Evolutionary conservation across 37 sponge, comb jelly and placozoan genomes (phyloP).

Genomic region (Agelas oroides): DNA sequence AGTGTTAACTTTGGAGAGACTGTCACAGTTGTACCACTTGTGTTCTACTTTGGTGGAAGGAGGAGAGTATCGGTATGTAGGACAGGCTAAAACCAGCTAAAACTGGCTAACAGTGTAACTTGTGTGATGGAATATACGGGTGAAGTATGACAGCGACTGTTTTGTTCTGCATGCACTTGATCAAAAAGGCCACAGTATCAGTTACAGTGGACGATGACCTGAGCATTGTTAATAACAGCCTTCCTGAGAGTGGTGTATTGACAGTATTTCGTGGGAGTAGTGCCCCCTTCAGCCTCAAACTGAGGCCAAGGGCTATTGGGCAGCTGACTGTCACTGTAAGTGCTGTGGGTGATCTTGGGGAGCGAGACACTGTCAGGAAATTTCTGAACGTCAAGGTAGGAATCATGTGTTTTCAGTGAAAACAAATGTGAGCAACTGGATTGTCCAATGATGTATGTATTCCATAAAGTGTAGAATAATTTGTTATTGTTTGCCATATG

Average conservation of each 20-base stretch:
- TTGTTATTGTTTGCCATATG: no score
- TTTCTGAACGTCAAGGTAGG: conserved; percentile 55
- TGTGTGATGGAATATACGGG: no score
- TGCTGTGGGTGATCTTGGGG: not conserved
- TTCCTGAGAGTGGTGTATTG: conserved; percentile 1
- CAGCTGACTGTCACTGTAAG: conserved; percentile 28
- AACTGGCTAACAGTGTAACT: no score
- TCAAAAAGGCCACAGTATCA: conserved; percentile 32
- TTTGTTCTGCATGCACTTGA: no score
- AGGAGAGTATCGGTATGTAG: no score
- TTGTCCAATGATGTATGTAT: no score
- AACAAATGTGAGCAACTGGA: no score
- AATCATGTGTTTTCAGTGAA: no score
- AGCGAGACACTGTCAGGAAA: conserved; percentile 52
- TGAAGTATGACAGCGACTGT: no score
- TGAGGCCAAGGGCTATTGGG: conserved; percentile 54
- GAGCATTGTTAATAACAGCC: not conserved
- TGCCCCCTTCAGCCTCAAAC: conserved; percentile 9
- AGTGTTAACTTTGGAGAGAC: conserved; percentile 65
- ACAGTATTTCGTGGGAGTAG: not conserved
- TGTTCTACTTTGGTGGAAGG: conserved; percentile 49
- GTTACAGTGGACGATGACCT: conserved; percentile 49
- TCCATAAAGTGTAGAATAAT: no score
- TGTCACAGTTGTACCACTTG: conserved; percentile 41
- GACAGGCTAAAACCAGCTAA: no score